These are phyloP conservation scores for Axis porcinus DNA, from an alignment of 2,113 vertebrate genomes.

Conservation along the genomic window DNA sequence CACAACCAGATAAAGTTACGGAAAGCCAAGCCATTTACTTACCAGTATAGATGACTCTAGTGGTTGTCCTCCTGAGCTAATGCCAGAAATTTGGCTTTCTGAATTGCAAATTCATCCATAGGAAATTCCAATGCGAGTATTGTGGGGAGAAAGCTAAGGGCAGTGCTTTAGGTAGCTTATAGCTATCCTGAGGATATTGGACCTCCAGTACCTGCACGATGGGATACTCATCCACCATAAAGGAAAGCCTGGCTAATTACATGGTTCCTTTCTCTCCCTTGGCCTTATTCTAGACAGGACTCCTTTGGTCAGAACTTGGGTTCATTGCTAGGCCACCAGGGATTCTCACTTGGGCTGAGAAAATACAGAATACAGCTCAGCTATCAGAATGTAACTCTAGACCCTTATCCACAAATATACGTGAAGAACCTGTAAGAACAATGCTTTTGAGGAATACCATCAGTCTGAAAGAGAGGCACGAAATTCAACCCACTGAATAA, in stretches of 20 bases:
- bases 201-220: not conserved
- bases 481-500: not conserved
- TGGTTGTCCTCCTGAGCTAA: not conserved
- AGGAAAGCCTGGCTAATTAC: not conserved
- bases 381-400: not conserved
- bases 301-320: not conserved
- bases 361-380: not conserved
- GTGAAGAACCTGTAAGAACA: not conserved
- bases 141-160: not conserved
- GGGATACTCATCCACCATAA: not conserved
- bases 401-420: not conserved
- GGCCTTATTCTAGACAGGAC: not conserved
- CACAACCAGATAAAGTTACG: not conserved
- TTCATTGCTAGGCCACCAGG: not conserved
- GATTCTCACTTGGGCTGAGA: not conserved
- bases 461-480: not conserved
- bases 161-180: not conserved
- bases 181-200: not conserved
- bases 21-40: not conserved
- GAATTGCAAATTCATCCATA: not conserved
- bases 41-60: not conserved
- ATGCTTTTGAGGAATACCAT: slow-evolving; percentile 13
- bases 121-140: not conserved
- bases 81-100: not conserved
- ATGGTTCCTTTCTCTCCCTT: not conserved